These are phyloP conservation scores for Osmerus mordax DNA, from an alignment of 2,113 vertebrate genomes.

Conservation along the genomic window DNA sequence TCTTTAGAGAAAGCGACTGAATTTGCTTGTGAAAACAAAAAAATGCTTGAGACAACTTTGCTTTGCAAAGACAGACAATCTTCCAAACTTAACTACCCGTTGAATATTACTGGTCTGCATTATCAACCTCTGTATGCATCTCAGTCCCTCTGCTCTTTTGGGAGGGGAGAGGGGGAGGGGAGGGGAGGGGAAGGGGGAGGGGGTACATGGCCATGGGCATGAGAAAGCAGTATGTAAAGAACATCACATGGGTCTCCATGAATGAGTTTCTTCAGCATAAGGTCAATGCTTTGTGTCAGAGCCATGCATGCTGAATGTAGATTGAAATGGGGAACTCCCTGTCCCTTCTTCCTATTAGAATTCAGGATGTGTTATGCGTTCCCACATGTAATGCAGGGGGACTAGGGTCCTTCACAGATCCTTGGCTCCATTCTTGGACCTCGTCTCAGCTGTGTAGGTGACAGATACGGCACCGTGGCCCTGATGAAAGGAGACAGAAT, in stretches of 20 bases:
- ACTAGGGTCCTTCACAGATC: background rate
- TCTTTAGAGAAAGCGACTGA: no score
- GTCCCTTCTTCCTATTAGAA: conserved; percentile 29
- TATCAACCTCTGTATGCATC: no score
- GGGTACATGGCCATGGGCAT: background rate
- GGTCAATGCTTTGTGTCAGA: conserved; percentile 49
- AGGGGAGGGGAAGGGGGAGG: no score
- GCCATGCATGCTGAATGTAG: conserved; percentile 50
- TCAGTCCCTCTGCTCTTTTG: no score
- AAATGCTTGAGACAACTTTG: no score
- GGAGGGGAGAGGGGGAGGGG: no score
- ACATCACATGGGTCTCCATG: conserved; percentile 20
- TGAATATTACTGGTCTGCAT: background rate
- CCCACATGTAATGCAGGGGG: background rate
- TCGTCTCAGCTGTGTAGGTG: background rate
- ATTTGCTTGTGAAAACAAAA: no score
- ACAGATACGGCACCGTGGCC: no score
- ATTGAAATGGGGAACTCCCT: conserved; percentile 25
- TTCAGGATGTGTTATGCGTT: conserved; percentile 15
- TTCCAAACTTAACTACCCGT: background rate
- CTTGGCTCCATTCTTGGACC: background rate
- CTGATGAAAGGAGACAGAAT: no score
- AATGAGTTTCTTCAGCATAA: conserved; percentile 40
- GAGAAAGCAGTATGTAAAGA: conserved; percentile 8
- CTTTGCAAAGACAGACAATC: no score